Conservation (phyloP, 1,140 invertebrate species). For the Scaptomyza pallida region DNA sequence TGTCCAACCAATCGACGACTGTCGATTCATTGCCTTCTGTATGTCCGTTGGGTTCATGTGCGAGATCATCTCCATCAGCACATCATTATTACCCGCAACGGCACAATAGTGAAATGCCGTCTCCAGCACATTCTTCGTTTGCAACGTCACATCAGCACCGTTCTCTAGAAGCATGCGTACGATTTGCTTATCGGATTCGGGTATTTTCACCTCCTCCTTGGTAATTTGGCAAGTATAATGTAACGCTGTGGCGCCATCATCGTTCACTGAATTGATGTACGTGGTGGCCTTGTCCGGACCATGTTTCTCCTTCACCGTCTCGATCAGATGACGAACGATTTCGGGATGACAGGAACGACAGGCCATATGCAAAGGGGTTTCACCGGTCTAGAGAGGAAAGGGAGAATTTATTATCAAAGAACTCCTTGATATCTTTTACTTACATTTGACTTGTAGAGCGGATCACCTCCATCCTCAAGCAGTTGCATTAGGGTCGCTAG, state of each 20-base stretch:
- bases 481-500: slow-evolving; percentile 93
- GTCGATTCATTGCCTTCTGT: slow-evolving; percentile 96
- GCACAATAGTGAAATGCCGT: slow-evolving; percentile 98
- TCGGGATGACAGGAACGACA: slow-evolving; percentile 93
- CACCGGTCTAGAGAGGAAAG: slow-evolving; percentile 90
- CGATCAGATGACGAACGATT: slow-evolving; percentile 92
- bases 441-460: slow-evolving; percentile 95
- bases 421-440: not conserved
- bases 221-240: slow-evolving; percentile 94
- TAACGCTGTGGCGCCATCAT: slow-evolving; percentile 96
- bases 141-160: slow-evolving; percentile 93
- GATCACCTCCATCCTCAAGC: slow-evolving; percentile 95
- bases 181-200: slow-evolving; percentile 95
- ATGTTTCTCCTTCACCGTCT: slow-evolving; percentile 91
- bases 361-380: slow-evolving; percentile 96
- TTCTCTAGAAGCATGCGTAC: slow-evolving; percentile 94
- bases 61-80: slow-evolving; percentile 96
- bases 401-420: no score
- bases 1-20: slow-evolving; percentile 96
- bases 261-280: slow-evolving; percentile 92
- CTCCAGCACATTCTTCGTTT: slow-evolving; percentile 94
- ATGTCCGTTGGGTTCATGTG: slow-evolving; percentile 94
- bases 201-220: slow-evolving; percentile 89
- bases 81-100: slow-evolving; percentile 96
- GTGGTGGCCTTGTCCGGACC: slow-evolving; percentile 88